Percentiles rank a stretch among this genome's conserved stretches.
phyloP scores from a whole-genome alignment of 2,797 vertebrate genomes.

The Vespertilio murinus region DNA sequence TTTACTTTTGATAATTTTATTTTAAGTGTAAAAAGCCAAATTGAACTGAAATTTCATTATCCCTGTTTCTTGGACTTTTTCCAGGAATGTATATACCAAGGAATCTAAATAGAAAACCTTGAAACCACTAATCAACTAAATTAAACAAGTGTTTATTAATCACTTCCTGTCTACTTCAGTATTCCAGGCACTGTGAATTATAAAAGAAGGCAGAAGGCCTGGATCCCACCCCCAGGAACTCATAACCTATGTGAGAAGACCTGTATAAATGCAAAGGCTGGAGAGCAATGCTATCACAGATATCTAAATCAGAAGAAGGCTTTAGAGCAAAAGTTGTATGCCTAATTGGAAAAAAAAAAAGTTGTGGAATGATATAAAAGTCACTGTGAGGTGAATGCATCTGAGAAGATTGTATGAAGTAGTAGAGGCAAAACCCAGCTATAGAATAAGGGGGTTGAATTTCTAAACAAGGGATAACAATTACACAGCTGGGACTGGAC shows the following conservation, averaged over 20 bases:
- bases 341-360: neutral
- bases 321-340: neutral
- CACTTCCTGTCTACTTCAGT: neutral
- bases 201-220: neutral
- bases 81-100: constrained; percentile 34
- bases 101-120: neutral
- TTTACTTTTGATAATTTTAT: constrained; percentile 43
- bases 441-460: neutral
- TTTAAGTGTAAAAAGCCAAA: constrained; percentile 28
- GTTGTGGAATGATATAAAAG: neutral
- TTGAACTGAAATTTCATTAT: constrained; percentile 43
- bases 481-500: neutral
- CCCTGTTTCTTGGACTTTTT: constrained; percentile 18
- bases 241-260: neutral
- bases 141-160: constrained; percentile 31
- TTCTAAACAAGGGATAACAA: neutral
- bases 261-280: neutral
- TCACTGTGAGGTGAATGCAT: neutral
- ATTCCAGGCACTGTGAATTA: neutral
- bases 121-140: constrained; percentile 21
- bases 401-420: neutral
- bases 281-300: neutral
- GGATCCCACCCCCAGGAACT: neutral
- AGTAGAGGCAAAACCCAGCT: neutral
- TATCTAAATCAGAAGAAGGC: neutral